phyloP scores from a whole-genome alignment of 2,888 invertebrate species.

The Epirrhoe alternata region DNA sequence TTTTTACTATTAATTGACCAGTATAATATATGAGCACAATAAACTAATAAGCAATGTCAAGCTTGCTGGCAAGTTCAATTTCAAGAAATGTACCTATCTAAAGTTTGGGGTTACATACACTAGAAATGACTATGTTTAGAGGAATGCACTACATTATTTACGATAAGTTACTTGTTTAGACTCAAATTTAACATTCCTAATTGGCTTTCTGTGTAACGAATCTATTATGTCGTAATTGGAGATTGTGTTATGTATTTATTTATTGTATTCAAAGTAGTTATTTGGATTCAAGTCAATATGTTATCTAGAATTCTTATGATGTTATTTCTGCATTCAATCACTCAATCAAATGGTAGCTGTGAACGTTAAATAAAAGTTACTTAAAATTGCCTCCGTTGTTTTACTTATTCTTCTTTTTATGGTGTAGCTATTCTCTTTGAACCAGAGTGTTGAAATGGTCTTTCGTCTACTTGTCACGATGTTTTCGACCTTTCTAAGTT shows the following conservation, averaged over 20 bases:
- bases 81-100: background rate
- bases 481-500: no score
- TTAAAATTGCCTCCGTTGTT: conserved; percentile 25
- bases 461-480: no score
- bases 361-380: conserved; percentile 50
- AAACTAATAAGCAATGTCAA: conserved; percentile 2
- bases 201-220: conserved; percentile 6
- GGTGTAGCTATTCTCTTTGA: no score
- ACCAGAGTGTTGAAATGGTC: no score
- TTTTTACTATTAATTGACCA: conserved; percentile 3
- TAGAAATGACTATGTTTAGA: no score
- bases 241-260: conserved; percentile 13
- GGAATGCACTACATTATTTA: no score
- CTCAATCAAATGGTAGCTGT: conserved; percentile 48
- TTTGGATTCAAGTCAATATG: background rate
- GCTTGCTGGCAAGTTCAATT: background rate
- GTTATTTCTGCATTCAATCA: conserved; percentile 31
- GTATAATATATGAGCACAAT: background rate
- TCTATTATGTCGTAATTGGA: background rate
- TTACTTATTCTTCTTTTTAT: background rate
- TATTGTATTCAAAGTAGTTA: background rate
- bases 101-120: no score
- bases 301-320: conserved; percentile 18
- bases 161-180: background rate
- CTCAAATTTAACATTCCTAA: conserved; percentile 14